Conservation (phyloP, 2,888 invertebrate species). For the Candidula unifasciata region DNA sequence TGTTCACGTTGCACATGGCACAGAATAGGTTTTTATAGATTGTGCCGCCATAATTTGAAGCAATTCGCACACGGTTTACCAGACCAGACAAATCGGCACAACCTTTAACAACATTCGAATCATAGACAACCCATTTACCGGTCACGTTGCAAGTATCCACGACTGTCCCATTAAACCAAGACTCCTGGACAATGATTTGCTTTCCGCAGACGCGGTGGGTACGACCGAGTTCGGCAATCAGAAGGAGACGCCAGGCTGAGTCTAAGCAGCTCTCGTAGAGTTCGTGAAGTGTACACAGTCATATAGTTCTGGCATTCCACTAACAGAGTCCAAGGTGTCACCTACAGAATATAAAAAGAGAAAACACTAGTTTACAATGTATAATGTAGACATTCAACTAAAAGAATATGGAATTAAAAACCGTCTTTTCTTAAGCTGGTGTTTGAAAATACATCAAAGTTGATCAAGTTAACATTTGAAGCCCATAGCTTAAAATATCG, state of each 20-base stretch:
- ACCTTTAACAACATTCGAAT: constrained; percentile 17
- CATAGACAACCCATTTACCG: neutral
- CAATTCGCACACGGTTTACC: neutral
- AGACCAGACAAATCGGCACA: neutral
- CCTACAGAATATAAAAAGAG: neutral
- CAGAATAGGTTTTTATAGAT: constrained; percentile 29
- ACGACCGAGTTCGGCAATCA: neutral
- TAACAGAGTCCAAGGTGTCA: neutral
- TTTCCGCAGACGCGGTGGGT: too few species aligned
- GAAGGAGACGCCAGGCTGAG: neutral
- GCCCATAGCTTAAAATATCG: too few species aligned
- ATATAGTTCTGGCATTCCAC: neutral
- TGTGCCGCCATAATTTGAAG: too few species aligned
- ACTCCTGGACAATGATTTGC: too few species aligned
- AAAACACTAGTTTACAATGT: too few species aligned
- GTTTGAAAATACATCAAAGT: too few species aligned
- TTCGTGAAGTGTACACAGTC: neutral
- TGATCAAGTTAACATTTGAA: too few species aligned
- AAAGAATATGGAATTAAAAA: too few species aligned
- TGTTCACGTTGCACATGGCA: constrained; percentile 29
- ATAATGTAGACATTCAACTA: too few species aligned
- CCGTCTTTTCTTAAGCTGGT: too few species aligned
- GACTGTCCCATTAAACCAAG: neutral
- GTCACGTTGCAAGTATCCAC: constrained; percentile 27
- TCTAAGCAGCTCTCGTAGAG: neutral